A percentile compares a stretch with the other conserved stretches of the same genome.
Conservation (phyloP, 2,888 invertebrate species). For the Micoletzkya japonica region DNA sequence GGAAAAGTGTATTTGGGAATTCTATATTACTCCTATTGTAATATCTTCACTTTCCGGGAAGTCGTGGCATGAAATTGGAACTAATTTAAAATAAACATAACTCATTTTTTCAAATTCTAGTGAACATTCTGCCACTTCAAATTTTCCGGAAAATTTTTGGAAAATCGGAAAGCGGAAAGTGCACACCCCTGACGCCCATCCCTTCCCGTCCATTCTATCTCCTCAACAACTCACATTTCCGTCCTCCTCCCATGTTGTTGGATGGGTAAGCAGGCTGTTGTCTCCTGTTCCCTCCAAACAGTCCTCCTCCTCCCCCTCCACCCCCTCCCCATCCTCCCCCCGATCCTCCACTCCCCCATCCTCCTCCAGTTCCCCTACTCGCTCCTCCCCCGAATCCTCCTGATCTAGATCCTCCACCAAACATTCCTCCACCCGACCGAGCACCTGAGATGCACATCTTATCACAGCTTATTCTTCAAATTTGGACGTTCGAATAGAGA, state of each 20-base stretch:
- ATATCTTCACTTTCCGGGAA: too few species aligned
- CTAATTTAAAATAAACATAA: background rate
- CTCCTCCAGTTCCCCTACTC: background rate
- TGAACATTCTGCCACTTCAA: too few species aligned
- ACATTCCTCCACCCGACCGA: conserved; percentile 13
- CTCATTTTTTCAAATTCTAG: background rate
- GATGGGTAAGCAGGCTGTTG: too few species aligned
- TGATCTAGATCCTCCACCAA: background rate
- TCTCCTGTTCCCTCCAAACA: conserved; percentile 16
- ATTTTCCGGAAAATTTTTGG: too few species aligned
- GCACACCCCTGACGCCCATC: background rate
- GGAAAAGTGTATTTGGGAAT: too few species aligned
- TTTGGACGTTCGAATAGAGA: background rate
- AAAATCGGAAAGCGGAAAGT: background rate
- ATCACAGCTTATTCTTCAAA: background rate
- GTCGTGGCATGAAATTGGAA: too few species aligned
- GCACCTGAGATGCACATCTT: conserved; percentile 11
- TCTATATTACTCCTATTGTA: too few species aligned
- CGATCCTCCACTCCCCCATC: too few species aligned
- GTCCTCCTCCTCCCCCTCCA: conserved; percentile 7
- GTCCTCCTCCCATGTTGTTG: too few species aligned
- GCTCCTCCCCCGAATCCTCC: background rate
- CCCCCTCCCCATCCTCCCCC: background rate
- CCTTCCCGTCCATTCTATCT: conserved; percentile 11
- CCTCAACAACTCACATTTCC: conserved; percentile 1